Base-by-base conservation (phyloP, 2,888 invertebrate species). In the Andrena praecox region DNA sequence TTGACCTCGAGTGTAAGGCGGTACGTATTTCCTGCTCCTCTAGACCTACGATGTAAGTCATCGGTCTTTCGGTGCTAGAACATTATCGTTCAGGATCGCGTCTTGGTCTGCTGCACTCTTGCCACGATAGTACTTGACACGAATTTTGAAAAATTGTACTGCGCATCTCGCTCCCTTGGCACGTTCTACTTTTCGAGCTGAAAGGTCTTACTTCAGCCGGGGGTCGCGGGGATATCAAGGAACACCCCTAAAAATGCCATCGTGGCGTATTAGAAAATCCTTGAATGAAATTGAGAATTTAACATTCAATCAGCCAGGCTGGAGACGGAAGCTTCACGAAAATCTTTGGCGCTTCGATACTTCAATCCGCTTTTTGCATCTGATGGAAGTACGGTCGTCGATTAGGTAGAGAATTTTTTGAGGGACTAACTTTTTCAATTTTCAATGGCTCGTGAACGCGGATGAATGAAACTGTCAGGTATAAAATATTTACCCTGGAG, bases 1-100 rank as follows among this genome's bases (percentile, higher is more conserved):
- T 71, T 54, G 48, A 63, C 12, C 42, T 42, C 42, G 42, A 16
- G 60, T n/a, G 59, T 27, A 42, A 42, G 42, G 16, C 16, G 75
- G 50, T 59, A 59, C 66, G 48, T 31, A 54, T 73, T 77, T 62
- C 67, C 42, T 63, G 52, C 62, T 50, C 62, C 50, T 24, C 35
- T 20, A 24, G 31, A 73, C 66, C 70, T 67, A 59, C 77, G 33
- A 35, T 67, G 66, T 54, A 76, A 80, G 67, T 68, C 71, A 74
- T 63, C 52, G 59, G 66, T 59, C 56, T 69, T 68, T 76, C 59
- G 59, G 50, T 68, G 60, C 50, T 56, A 50, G 73, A 82, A 76
- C 79, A 82, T 82, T 84, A 79, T 82, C 84, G 82, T 69, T 78
- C 84, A 56, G 68, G 71, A 84, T 78, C 82, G 82, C 69, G 56